Base-by-base conservation (phyloP, 2,888 invertebrate species). In the Erebia epiphron region DNA sequence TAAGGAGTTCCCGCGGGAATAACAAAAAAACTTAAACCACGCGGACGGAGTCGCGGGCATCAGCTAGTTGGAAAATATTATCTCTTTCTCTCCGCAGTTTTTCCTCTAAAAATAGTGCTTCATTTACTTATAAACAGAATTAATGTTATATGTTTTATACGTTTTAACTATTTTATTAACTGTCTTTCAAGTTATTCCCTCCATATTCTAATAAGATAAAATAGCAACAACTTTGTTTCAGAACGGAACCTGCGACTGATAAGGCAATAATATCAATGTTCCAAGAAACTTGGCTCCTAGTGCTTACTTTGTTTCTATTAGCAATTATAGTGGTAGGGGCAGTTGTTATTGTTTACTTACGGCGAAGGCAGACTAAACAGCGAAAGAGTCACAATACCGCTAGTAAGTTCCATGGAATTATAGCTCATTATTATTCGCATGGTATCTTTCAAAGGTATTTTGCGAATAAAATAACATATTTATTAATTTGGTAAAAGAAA, bases 201-300 rank as follows among this genome's bases (percentile, higher is more conserved):
- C 7, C 41, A 57, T 56, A n/a, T 14, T 8, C 13, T 35, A 41
- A 58, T 21, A 35, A 49, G 1, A 56, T 54, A 49, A 56, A 60
- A 60, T 46, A 61, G 43, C 5, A 1, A 4, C 11, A 70, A 70
- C 69, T 75, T 82, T 82, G 78, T 91, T 92, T 79, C 83, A 93
- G 92, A 82, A 93, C 92, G 74, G 92, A 93, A 80, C 92, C 92
- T 73, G 90, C 92, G 61, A 90, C 89, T 78, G 92, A 92, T 82
- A 92, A 92, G 80, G 90, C 91, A 77, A 87, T 90, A 82, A 84
- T 90, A 79, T 86, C 91, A 79, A 87, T 93, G 82, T 92, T 92
- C 84, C 92, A 90, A 85, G 92, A 92, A 88, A 92, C 92, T 77
- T 93, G 92, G 92, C 84, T 93, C 70, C 80, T 93, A 79, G 89